Conservation (phyloP, 2,888 invertebrate genomes). For the Taphrorychus bicolor region DNA sequence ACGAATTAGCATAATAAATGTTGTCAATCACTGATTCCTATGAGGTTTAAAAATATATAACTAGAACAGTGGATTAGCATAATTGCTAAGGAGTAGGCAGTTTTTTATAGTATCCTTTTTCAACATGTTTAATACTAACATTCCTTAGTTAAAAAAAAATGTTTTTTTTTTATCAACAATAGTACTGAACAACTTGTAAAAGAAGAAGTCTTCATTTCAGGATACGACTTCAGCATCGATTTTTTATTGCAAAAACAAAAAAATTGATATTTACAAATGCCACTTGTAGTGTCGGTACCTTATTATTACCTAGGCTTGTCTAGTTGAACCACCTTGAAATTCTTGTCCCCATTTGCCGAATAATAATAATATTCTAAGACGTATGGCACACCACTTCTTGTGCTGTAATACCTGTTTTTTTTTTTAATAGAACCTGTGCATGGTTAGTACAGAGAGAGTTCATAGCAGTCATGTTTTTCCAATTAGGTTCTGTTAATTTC, state of each 20-base stretch:
- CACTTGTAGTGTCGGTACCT: background rate
- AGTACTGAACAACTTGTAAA: too few species aligned
- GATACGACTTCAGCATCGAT: too few species aligned
- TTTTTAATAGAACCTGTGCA: background rate
- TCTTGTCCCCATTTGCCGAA: background rate
- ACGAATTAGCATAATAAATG: background rate
- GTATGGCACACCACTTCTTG: background rate
- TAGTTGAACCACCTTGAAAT: background rate
- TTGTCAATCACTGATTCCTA: background rate
- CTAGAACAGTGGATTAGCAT: too few species aligned
- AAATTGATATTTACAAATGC: background rate
- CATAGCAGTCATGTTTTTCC: background rate
- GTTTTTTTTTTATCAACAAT: too few species aligned
- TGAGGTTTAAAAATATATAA: too few species aligned
- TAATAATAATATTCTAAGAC: background rate
- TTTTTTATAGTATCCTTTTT: too few species aligned
- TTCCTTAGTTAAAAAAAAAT: too few species aligned
- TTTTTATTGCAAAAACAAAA: too few species aligned
- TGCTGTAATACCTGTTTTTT: background rate
- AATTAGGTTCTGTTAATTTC: background rate
- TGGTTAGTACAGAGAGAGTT: too few species aligned
- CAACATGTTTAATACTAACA: too few species aligned
- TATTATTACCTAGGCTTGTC: background rate
- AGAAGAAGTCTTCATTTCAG: too few species aligned
- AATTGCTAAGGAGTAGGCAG: too few species aligned